Percentiles rank a stretch among this genome's conserved stretches.
phyloP scores from a whole-genome alignment of 2,888 invertebrate species.

The Philonicus albiceps region DNA sequence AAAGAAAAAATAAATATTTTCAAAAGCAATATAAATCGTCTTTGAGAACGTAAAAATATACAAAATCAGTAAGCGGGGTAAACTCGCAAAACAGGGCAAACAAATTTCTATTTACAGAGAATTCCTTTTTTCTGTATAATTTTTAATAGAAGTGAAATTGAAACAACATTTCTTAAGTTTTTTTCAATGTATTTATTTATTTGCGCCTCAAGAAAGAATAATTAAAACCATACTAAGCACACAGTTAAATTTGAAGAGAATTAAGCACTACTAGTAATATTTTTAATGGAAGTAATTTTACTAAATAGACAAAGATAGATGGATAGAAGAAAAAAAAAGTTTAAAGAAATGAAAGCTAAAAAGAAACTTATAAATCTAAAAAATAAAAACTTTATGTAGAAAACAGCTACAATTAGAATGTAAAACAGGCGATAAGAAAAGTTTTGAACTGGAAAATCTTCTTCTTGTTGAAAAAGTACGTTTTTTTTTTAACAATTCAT shows the following conservation, averaged over 20 bases:
- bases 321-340: background rate
- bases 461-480: background rate
- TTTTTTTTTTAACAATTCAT: background rate
- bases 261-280: background rate
- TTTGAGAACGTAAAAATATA: background rate
- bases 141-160: background rate
- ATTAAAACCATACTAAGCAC: background rate
- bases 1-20: too few species aligned
- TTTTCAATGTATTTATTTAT: constrained; percentile 9
- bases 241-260: background rate
- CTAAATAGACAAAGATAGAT: background rate
- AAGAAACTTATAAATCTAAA: background rate
- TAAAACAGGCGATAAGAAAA: background rate
- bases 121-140: background rate
- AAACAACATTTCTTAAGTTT: background rate
- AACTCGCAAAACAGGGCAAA: background rate
- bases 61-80: background rate
- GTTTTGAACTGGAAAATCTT: background rate
- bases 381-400: background rate
- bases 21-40: background rate
- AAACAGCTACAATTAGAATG: background rate
- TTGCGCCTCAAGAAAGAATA: background rate
- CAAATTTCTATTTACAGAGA: background rate
- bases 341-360: background rate
- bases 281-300: background rate